Conservation (phyloP, 2,888 invertebrate species). For the Pammene aurita region DNA sequence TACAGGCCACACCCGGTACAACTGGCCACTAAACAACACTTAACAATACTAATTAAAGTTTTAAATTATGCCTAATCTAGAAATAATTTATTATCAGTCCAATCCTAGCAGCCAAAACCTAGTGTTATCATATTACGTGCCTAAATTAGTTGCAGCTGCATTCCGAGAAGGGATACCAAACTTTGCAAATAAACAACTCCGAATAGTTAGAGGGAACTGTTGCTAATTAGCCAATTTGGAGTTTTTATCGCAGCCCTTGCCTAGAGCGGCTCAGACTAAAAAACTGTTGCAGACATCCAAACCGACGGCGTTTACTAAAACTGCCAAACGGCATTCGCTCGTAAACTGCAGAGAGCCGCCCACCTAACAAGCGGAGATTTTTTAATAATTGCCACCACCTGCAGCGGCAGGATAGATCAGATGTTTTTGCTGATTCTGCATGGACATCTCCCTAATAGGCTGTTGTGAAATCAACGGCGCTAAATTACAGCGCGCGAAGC, state of each 20-base stretch:
- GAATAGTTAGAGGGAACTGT: constrained; percentile 50
- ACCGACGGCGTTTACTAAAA: constrained; percentile 64
- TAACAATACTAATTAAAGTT: too few species aligned
- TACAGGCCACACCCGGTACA: too few species aligned
- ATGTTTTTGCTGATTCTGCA: constrained; percentile 56
- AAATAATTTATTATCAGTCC: background rate
- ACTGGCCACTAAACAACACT: too few species aligned
- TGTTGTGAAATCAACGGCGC: constrained; percentile 64
- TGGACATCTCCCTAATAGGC: constrained; percentile 60
- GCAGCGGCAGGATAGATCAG: constrained; percentile 58
- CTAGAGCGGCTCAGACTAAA: constrained; percentile 46
- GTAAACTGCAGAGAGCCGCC: constrained; percentile 58
- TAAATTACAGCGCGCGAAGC: constrained; percentile 60
- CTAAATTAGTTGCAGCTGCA: constrained; percentile 28
- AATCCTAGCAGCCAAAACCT: constrained; percentile 9
- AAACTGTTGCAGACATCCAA: constrained; percentile 48
- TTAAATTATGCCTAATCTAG: background rate
- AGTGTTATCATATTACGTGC: constrained; percentile 12
- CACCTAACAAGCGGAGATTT: constrained; percentile 61
- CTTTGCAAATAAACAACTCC: constrained; percentile 49
- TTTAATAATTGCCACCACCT: constrained; percentile 65
- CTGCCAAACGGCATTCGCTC: constrained; percentile 54
- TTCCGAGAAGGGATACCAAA: constrained; percentile 46
- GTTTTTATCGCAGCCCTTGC: constrained; percentile 43
- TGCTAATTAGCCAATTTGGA: constrained; percentile 36